Conservation (phyloP, 2,113 vertebrate species). For the Chamaetylas fuelleborni region DNA sequence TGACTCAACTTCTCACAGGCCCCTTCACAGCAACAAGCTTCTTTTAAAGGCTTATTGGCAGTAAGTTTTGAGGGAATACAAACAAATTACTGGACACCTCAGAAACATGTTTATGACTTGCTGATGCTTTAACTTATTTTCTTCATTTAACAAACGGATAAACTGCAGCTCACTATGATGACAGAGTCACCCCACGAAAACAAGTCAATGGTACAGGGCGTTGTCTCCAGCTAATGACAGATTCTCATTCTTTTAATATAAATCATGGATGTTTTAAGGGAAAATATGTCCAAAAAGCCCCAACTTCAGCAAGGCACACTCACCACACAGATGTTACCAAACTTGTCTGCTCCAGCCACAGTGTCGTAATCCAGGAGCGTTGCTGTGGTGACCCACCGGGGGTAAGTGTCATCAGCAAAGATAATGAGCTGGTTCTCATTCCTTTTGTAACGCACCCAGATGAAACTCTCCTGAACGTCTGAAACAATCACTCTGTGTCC, state of each 20-base stretch:
- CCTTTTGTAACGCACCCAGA: conserved; percentile 96
- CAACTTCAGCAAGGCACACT: background rate
- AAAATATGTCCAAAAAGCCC: background rate
- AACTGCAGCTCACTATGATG: background rate
- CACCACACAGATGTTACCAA: conserved; percentile 97
- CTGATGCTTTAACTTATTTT: background rate
- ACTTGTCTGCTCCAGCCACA: conserved; percentile 96
- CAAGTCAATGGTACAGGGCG: conserved; percentile 17
- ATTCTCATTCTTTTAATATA: conserved; percentile 38
- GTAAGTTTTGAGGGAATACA: background rate
- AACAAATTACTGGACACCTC: background rate
- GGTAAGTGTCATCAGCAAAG: conserved; percentile 96
- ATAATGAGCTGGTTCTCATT: conserved; percentile 99
- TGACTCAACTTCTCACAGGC: background rate
- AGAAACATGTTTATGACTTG: background rate
- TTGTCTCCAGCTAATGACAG: background rate
- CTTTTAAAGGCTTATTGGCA: background rate
- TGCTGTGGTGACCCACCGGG: conserved; percentile 95
- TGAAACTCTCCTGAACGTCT: conserved; percentile 95
- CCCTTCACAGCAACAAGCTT: background rate
- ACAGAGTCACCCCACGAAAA: background rate
- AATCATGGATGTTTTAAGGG: conserved; percentile 18
- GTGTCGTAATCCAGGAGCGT: conserved; percentile 96
- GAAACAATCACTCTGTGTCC: conserved; percentile 94
- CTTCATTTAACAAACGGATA: background rate